A percentile compares a stretch with the other conserved stretches of the same genome.
These are phyloP conservation scores for Aricia artaxerxes DNA, from an alignment of 2,888 invertebrate genomes.

Conservation along the genomic window DNA sequence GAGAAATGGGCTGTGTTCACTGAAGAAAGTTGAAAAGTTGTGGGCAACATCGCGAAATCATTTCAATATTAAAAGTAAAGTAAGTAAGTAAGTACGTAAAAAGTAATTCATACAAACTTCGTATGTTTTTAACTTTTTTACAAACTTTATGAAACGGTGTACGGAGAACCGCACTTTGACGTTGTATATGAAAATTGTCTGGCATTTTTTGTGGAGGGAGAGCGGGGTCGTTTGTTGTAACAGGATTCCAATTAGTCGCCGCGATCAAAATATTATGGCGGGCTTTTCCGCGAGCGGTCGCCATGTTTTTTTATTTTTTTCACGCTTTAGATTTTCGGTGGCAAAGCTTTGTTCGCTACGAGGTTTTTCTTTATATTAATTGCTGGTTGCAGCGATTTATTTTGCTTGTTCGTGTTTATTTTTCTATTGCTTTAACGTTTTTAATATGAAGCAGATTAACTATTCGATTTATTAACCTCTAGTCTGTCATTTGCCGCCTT, in stretches of 20 bases:
- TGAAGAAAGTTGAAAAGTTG: too few species aligned
- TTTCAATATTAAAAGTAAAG: too few species aligned
- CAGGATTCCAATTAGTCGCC: conserved; percentile 62
- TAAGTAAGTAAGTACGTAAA: too few species aligned
- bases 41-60: too few species aligned
- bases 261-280: conserved; percentile 51
- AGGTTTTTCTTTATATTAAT: conserved; percentile 13
- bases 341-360: neutral
- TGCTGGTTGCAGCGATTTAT: neutral
- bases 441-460: too few species aligned
- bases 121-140: neutral
- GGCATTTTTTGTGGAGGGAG: conserved; percentile 48
- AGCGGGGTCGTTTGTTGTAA: conserved; percentile 59
- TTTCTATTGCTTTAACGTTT: neutral
- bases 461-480: too few species aligned
- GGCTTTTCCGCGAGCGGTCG: conserved; percentile 34
- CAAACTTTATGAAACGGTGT: conserved; percentile 40
- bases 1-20: too few species aligned
- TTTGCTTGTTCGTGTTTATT: neutral
- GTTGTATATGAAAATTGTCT: conserved; percentile 41
- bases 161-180: neutral
- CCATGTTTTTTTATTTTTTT: conserved; percentile 35
- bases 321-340: neutral
- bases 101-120: neutral
- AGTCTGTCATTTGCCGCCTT: too few species aligned